Conservation (phyloP, 2,113 vertebrate species). For the Ranitomeya variabilis region DNA sequence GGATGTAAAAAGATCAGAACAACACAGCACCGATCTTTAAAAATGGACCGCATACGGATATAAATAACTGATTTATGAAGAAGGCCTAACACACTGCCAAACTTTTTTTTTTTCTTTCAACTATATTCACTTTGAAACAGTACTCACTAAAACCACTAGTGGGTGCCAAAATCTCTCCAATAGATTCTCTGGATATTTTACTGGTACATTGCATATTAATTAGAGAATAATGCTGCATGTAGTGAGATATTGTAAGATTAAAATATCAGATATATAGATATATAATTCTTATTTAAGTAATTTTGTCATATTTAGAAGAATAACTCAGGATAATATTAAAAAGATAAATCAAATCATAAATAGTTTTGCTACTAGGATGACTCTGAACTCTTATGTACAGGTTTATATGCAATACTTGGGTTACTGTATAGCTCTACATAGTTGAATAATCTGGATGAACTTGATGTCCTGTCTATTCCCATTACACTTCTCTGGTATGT, state of each 20-base stretch:
- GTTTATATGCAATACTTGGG: neutral
- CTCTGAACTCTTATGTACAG: neutral
- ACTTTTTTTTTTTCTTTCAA: too few relatives aligned
- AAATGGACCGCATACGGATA: too few relatives aligned
- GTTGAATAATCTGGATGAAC: neutral
- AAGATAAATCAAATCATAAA: neutral
- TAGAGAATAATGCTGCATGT: neutral
- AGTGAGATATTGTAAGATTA: neutral
- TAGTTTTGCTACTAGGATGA: neutral
- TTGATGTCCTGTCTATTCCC: constrained; percentile 42
- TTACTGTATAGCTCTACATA: neutral
- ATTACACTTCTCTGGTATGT: neutral
- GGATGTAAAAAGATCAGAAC: too few relatives aligned
- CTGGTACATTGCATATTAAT: neutral
- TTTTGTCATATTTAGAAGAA: neutral
- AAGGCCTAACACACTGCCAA: too few relatives aligned
- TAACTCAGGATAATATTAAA: neutral
- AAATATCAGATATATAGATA: neutral
- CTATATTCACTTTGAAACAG: neutral
- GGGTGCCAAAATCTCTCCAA: neutral
- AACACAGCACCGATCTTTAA: too few relatives aligned
- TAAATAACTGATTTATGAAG: too few relatives aligned
- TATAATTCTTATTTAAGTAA: neutral
- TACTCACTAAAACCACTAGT: neutral
- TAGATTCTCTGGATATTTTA: too few relatives aligned